Evolutionary conservation across 2,888 invertebrate species (phyloP), one percentile per base, ranked within the genome.

Genomic region (Pandemis heparana): DNA sequence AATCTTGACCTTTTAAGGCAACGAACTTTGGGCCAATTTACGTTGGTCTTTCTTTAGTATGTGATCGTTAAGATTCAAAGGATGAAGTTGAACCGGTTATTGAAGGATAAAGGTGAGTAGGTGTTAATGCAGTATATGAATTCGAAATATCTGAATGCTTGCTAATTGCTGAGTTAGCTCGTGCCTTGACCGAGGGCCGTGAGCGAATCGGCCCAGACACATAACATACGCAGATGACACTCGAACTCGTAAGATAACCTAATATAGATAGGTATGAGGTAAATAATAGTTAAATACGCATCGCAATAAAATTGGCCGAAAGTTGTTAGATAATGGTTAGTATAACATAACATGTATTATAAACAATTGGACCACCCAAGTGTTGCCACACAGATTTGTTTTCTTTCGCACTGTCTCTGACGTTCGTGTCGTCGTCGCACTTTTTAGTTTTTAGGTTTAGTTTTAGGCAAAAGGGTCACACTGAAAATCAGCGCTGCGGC

Each of bases 91-190:
- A 16, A 38, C 0, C n/a, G 60, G 73, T 41, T 5, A 8, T 18
- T 53, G 69, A 41, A 65, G 53, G 61, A 70, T 60, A 74, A 70
- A 65, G 53, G 53, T 63, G 68, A 53, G 63, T 18, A 70, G 65
- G 74, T 74, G 74, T 43, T 74, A 74, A 74, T 74, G 74, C 68
- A 65, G 64, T 65, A 65, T 74, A 61, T 74, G 74, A 61, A 74
- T 60, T 70, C 70, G 64, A 43, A 69, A 51, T 74, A 63, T 69
- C 64, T 60, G 23, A 51, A 51, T 51, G 65, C 70, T 64, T 74
- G 65, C 56, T 65, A 74, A 74, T 74, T 74, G 60, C 70, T 43
- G 51, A 65, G 73, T 59, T 16, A 70, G 18, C 18, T 32, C 18
- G 51, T 43, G 70, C 61, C 70, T 64, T 70, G 74, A 70, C 65